A percentile compares a stretch with the other conserved stretches of the same genome.
These are phyloP conservation scores for Nycticryphes semicollaris DNA, from an alignment of 2,113 vertebrate species.

Conservation along the genomic window DNA sequence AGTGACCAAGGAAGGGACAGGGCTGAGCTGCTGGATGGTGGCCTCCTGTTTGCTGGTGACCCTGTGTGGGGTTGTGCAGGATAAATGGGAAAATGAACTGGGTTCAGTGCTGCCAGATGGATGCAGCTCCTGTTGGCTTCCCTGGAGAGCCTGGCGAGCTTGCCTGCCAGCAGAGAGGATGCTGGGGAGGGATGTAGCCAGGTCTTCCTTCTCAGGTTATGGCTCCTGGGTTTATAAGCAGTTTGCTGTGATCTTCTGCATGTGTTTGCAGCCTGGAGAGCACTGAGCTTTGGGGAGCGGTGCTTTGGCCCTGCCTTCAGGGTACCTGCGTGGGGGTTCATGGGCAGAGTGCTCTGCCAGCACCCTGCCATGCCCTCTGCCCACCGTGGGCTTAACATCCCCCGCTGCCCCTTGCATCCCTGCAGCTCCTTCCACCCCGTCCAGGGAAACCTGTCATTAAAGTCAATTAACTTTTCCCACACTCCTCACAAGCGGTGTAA, in stretches of 20 bases:
- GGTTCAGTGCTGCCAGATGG: neutral
- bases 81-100: neutral
- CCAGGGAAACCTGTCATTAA: slow-evolving; percentile 88
- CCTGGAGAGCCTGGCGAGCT: neutral
- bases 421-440: neutral
- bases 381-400: neutral
- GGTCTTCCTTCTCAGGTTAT: no score
- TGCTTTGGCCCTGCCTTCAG: neutral
- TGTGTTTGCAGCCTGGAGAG: fast-evolving
- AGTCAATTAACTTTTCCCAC: slow-evolving; percentile 95
- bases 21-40: neutral
- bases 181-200: neutral
- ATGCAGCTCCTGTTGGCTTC: neutral
- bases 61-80: fast-evolving
- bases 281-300: neutral
- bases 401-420: neutral
- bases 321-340: fast-evolving
- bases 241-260: fast-evolving
- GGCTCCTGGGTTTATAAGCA: neutral
- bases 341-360: neutral
- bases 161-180: neutral
- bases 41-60: neutral
- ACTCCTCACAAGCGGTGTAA: slow-evolving; percentile 78
- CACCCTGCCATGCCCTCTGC: neutral
- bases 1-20: neutral